Evolutionary conservation across 2,888 invertebrate species (phyloP), one percentile per base, ranked within the genome.

Genomic region (Diplazon laetatorius): DNA sequence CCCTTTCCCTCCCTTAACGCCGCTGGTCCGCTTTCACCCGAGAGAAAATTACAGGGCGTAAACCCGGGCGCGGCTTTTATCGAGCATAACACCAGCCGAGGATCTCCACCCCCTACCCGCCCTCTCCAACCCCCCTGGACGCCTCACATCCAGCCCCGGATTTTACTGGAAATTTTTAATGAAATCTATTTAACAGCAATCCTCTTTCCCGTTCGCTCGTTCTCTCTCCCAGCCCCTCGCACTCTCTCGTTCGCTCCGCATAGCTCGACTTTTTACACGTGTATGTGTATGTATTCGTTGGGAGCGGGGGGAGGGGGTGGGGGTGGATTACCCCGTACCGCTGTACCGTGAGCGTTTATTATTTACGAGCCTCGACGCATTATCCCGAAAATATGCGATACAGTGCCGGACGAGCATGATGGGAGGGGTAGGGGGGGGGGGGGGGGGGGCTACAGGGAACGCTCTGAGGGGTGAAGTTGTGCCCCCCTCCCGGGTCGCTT

Each of bases 341-440:
- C 70, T 85, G 84, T 84, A 25, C 25, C 25, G 52, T 82, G 82
- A 82, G 82, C 82, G 82, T 82, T 85, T 86, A 88, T 88, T 87
- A 88, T 88, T 88, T 88, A 88, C 83, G 87, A 85, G 87, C 84
- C 83, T 80, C 81, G 84, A 75, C 84, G 85, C 85, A 87, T 88
- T 88, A 88, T 84, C 78, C 83, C 74, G 83, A 85, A 88, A 87
- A 87, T 87, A 86, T 87, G 86, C 82, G 86, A 87, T 87, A 84
- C 84, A 85, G 80, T 35, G 30, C 37, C 48, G 57, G 25, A 48
- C 16, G 44, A 48, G 50, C 22, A 42, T 42, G 22, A 18, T n/a
- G n/a, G n/a, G 66, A 52, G 42, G 71, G 59, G 42, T 50, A 65
- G 57, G 18, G 44, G 44, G 60, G 35, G 55, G 35, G 25, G 62